A percentile compares a stretch with the other conserved stretches of the same genome.
Evolutionary conservation across 2,113 vertebrate genomes (phyloP).

Genomic region (Paralichthys olivaceus): DNA sequence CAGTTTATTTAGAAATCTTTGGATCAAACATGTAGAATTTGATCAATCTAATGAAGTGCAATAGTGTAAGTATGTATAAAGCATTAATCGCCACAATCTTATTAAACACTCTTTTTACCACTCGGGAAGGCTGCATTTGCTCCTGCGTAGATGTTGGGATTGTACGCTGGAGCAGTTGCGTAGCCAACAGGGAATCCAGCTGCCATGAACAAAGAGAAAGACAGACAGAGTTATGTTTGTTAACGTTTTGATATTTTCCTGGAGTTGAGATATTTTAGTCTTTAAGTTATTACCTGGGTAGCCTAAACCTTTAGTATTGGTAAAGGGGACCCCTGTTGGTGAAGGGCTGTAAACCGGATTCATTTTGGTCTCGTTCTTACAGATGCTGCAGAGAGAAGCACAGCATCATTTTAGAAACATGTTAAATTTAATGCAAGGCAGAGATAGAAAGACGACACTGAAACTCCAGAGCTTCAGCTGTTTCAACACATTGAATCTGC

Average conservation of each 20-base stretch:
- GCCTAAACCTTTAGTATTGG: conserved; percentile 96
- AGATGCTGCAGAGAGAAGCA: conserved; percentile 57
- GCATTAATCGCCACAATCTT: background rate
- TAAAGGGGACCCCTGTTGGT: conserved; percentile 95
- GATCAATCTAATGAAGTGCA: background rate
- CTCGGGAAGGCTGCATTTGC: conserved; percentile 92
- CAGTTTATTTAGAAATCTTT: background rate
- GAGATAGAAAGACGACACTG: background rate
- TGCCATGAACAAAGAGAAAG: conserved; percentile 51
- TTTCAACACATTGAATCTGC: too few species aligned
- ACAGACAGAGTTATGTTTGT: background rate
- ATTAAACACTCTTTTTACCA: conserved; percentile 77
- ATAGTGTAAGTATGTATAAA: background rate
- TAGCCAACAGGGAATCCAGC: conserved; percentile 97
- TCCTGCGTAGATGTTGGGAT: conserved; percentile 92
- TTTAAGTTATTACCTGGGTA: conserved; percentile 88
- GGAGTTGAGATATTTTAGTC: background rate
- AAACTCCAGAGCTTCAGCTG: background rate
- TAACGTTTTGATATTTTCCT: background rate
- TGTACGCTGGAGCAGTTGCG: conserved; percentile 93
- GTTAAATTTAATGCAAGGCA: background rate
- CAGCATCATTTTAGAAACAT: background rate
- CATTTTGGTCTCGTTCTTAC: conserved; percentile 84
- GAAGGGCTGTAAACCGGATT: conserved; percentile 98
- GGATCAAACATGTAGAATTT: background rate